Evolutionary conservation across 1,140 invertebrate species (phyloP).

Genomic region (Nasonia longicornis): DNA sequence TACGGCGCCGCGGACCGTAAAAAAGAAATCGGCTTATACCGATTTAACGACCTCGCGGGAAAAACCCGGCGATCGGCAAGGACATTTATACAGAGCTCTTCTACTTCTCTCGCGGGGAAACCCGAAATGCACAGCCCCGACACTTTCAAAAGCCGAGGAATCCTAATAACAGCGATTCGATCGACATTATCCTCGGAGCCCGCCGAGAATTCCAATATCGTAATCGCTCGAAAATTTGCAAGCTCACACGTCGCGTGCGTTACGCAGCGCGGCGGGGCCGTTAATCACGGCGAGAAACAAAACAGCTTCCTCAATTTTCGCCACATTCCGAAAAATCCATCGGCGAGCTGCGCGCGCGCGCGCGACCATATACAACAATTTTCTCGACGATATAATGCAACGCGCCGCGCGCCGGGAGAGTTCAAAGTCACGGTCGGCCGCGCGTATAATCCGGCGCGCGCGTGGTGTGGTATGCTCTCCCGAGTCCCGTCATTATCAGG

Average conservation of each 20-base stretch:
- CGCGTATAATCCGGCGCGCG: too few species aligned
- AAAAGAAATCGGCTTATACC: neutral
- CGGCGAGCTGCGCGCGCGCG: too few species aligned
- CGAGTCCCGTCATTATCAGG: neutral
- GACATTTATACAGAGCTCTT: too few species aligned
- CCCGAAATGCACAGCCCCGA: neutral
- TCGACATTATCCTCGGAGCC: too few species aligned
- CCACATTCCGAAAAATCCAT: slow-evolving; percentile 3
- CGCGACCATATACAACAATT: neutral
- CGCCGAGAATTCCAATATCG: too few species aligned
- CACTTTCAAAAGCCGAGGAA: neutral
- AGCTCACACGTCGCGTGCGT: too few species aligned
- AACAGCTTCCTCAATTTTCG: neutral
- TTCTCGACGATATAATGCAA: neutral
- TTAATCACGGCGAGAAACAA: neutral
- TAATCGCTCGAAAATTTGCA: too few species aligned
- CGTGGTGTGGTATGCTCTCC: too few species aligned
- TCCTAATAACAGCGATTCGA: too few species aligned
- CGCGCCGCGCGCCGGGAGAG: slow-evolving; percentile 20
- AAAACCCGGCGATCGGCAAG: too few species aligned
- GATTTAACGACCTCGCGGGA: too few species aligned
- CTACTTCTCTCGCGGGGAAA: neutral
- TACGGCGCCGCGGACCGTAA: neutral
- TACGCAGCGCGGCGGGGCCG: too few species aligned
- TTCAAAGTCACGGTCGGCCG: slow-evolving; percentile 56